Evolutionary conservation across 1,140 invertebrate species (phyloP).

Genomic region (Gryllus bimaculatus): DNA sequence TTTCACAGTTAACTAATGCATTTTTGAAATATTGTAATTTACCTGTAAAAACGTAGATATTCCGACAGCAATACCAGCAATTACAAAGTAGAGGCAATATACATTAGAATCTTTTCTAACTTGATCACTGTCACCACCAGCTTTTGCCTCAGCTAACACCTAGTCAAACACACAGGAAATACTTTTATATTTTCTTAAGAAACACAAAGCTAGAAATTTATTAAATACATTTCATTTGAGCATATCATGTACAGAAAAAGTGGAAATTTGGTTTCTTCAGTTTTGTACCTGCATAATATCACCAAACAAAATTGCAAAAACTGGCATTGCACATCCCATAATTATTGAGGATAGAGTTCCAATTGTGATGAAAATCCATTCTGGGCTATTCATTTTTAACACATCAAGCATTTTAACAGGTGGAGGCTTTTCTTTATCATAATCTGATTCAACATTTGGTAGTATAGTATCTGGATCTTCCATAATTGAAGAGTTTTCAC

Average conservation of each 20-base stretch:
- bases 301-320: slow-evolving; percentile 45
- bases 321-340: slow-evolving; percentile 38
- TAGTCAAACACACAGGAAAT: too few species aligned
- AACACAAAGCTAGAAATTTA: not conserved
- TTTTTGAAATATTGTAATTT: too few species aligned
- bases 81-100: slow-evolving; percentile 50
- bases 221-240: too few species aligned
- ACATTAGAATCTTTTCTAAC: slow-evolving; percentile 33
- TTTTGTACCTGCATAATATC: slow-evolving; percentile 42
- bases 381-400: slow-evolving; percentile 36
- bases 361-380: slow-evolving; percentile 40
- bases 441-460: not conserved
- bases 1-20: slow-evolving; percentile 28
- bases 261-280: not conserved
- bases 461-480: not conserved
- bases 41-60: slow-evolving; percentile 52
- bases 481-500: not conserved
- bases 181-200: not conserved
- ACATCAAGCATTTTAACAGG: slow-evolving; percentile 33
- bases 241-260: too few species aligned
- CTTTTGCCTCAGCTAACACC: too few species aligned
- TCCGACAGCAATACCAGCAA: slow-evolving; percentile 51
- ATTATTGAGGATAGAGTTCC: slow-evolving; percentile 37
- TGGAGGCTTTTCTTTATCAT: not conserved
- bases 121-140: not conserved